Evolutionary conservation across 2,797 vertebrate species (phyloP).

Genomic region (Coluber constrictor): DNA sequence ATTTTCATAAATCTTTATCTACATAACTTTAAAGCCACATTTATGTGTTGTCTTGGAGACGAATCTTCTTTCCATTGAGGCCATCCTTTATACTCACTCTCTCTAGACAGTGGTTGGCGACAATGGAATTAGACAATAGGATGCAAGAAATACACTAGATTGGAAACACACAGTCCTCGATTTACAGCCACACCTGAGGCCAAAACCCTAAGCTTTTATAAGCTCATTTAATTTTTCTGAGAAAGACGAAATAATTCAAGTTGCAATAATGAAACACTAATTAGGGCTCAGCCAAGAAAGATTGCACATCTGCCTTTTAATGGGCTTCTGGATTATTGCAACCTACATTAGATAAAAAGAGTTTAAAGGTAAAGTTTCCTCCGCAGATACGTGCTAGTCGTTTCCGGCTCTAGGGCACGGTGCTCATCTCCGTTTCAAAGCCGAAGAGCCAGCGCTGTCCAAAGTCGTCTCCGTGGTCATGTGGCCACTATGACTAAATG

Average conservation of each 20-base stretch:
- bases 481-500: no score
- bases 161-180: background rate
- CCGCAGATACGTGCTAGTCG: no score
- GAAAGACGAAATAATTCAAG: background rate
- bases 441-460: no score
- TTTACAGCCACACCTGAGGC: background rate
- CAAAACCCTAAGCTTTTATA: background rate
- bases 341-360: background rate
- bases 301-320: background rate
- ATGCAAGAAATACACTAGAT: background rate
- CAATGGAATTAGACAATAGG: background rate
- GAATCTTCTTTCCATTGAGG: background rate
- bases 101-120: background rate
- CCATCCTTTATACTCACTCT: background rate
- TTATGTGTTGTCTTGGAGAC: background rate
- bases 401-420: no score
- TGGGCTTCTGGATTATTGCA: background rate
- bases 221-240: background rate
- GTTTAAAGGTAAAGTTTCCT: background rate
- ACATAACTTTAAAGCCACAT: background rate
- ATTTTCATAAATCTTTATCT: background rate
- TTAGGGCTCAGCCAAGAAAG: background rate
- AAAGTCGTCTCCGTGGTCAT: no score
- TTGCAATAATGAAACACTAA: background rate
- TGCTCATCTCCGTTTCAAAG: no score